Evolutionary conservation across 2,888 invertebrate species (phyloP).

Genomic region (Brachylomia viminalis): DNA sequence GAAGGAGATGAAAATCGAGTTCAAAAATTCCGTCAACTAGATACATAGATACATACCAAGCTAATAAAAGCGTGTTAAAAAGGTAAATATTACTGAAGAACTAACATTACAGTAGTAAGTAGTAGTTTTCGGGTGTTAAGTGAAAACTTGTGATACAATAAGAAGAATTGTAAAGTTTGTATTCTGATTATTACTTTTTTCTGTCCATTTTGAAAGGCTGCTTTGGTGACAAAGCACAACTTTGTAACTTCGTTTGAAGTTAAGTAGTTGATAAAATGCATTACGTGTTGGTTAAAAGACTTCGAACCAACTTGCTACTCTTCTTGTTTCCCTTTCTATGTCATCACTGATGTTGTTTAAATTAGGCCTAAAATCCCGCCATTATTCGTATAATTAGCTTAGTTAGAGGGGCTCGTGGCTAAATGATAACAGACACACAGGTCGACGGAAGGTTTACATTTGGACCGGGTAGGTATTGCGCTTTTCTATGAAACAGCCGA

Average conservation of each 20-base stretch:
- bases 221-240: constrained; percentile 20
- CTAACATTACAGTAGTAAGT: too few species aligned
- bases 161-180: not conserved
- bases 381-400: not conserved
- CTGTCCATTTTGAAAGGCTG: not conserved
- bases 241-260: constrained; percentile 40
- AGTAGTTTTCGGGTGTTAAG: too few species aligned
- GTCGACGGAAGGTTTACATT: too few species aligned
- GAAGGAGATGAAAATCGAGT: too few species aligned
- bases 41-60: too few species aligned
- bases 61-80: too few species aligned
- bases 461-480: too few species aligned
- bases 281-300: constrained; percentile 11
- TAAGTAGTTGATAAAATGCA: constrained; percentile 37
- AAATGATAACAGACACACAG: too few species aligned
- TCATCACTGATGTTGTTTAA: not conserved
- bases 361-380: not conserved
- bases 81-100: too few species aligned
- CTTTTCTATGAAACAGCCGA: too few species aligned
- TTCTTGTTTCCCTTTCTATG: not conserved
- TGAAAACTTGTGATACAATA: not conserved
- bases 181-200: constrained; percentile 7
- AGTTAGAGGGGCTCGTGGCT: not conserved
- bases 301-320: not conserved
- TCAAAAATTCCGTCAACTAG: too few species aligned